Percentiles rank a stretch among this genome's conserved stretches.
Evolutionary conservation across 2,888 invertebrate species (phyloP).

Genomic region (Ichneumon xanthorius): DNA sequence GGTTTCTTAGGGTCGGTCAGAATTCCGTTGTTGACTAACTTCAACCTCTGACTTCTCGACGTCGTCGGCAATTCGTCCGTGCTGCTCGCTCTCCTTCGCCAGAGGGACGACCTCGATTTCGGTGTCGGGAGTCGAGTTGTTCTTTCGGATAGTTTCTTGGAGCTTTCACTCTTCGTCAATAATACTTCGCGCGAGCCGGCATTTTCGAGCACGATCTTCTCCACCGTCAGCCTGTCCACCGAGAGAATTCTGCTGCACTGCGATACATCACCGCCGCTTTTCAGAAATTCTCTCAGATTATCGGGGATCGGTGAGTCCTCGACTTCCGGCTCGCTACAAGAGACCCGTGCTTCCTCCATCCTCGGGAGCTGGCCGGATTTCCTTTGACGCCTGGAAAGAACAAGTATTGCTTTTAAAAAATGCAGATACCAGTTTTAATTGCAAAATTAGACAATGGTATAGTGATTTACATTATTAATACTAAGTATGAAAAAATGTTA

Average conservation of each 20-base stretch:
- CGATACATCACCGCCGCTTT: constrained; percentile 30
- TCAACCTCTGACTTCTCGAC: constrained; percentile 44
- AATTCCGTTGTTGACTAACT: constrained; percentile 32
- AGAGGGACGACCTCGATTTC: constrained; percentile 38
- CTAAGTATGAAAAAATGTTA: too few relatives aligned
- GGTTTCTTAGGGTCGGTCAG: constrained; percentile 33
- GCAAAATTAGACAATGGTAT: too few relatives aligned
- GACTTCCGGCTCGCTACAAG: constrained; percentile 50
- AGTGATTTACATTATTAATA: too few relatives aligned
- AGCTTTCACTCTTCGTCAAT: constrained; percentile 74
- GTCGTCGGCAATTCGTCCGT: constrained; percentile 49
- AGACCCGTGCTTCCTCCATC: constrained; percentile 67
- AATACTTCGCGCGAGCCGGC: constrained; percentile 73
- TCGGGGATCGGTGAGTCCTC: constrained; percentile 21
- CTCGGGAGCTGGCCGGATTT: constrained; percentile 29
- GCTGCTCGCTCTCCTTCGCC: constrained; percentile 57
- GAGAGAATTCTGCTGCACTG: constrained; percentile 72
- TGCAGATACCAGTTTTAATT: neutral
- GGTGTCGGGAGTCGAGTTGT: constrained; percentile 48
- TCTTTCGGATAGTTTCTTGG: constrained; percentile 67
- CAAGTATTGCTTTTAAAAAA: neutral
- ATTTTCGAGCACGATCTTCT: constrained; percentile 75
- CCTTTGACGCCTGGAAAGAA: constrained; percentile 63
- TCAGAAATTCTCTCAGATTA: constrained; percentile 6
- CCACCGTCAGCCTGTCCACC: constrained; percentile 76